phyloP scores from a whole-genome alignment of 2,797 vertebrate species.

The Chelon auratus region DNA sequence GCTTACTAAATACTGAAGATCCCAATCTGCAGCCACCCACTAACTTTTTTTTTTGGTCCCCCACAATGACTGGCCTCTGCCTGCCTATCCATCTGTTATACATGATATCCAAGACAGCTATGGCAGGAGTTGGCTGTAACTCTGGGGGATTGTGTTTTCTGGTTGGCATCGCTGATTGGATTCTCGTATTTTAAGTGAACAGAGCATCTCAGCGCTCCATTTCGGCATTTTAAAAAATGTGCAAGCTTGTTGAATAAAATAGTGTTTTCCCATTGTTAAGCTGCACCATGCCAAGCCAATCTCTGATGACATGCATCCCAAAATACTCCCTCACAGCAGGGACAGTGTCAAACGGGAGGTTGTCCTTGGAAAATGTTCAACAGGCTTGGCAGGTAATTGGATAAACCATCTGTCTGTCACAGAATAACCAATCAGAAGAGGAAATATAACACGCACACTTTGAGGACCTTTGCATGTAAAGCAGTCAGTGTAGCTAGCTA shows the following conservation, averaged over 20 bases:
- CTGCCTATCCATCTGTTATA: slow-evolving; percentile 60
- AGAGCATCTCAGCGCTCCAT: neutral
- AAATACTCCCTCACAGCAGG: slow-evolving; percentile 2
- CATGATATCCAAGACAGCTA: slow-evolving; percentile 22
- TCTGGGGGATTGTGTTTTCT: slow-evolving; percentile 37
- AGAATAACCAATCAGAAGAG: too few relatives aligned
- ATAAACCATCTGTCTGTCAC: too few relatives aligned
- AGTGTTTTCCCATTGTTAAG: neutral
- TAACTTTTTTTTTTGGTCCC: slow-evolving; percentile 10
- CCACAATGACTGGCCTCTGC: slow-evolving; percentile 40
- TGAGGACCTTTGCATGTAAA: too few relatives aligned
- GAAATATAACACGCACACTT: too few relatives aligned
- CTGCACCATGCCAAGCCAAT: neutral
- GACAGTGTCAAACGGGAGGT: neutral
- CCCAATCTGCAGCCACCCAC: slow-evolving; percentile 57
- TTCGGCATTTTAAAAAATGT: neutral
- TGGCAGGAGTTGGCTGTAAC: slow-evolving; percentile 11
- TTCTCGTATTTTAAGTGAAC: neutral
- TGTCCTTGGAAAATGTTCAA: too few relatives aligned
- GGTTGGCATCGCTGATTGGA: neutral
- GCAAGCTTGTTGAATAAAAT: neutral
- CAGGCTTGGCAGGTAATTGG: too few relatives aligned
- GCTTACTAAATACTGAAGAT: slow-evolving; percentile 53
- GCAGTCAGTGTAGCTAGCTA: too few relatives aligned
- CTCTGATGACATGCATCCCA: neutral